Base-by-base conservation (phyloP, 1,140 invertebrate genomes). In the Drosophila funebris region DNA sequence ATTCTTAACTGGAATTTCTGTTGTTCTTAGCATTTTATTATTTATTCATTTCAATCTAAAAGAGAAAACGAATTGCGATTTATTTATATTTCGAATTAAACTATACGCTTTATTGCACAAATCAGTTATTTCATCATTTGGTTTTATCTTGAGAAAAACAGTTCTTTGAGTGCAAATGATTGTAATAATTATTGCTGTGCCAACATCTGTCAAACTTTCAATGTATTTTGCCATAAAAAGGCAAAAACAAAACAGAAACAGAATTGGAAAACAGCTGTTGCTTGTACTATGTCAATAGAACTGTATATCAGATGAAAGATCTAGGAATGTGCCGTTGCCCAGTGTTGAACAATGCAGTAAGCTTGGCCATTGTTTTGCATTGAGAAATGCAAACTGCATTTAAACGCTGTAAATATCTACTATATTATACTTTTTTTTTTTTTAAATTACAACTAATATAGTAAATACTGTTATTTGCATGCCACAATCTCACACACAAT, bases 391-490 rank as follows among this genome's bases (percentile, higher is more conserved):
- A 20, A 20, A 11, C 9, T 36, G 24, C 20, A 24, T 48, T n/a
- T n/a, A n/a, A 7, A 43, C 18, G 18, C 8, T 27, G 33, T n/a
- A n/a, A n/a, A n/a, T n/a, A n/a, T n/a, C n/a, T n/a, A n/a, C n/a
- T n/a, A n/a, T n/a, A n/a, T n/a, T n/a, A n/a, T n/a, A n/a, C 0
- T 14, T 27, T 14, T 46, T 27, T 13, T 24, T 18, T 44, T 52
- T 33, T 18, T 11, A 57, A 58, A 60, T 46, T 24, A 18, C 9
- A 33, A 18, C 41, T 36, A 48, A 60, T 48, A 48, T 60, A 60
- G 20, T n/a, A 20, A 44, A n/a, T n/a, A n/a, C 36, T 33, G 57
- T 44, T 33, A 68, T 68, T 68, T 54, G 36, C 8, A 2, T 27
- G 36, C 14, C 22, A 33, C 52, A 57, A 36, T 43, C 60, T 41